Percentiles rank a stretch among this genome's conserved stretches.
phyloP scores from a whole-genome alignment of 37 sponge, comb jelly and placozoan species.

The Tethya wilhelma region DNA sequence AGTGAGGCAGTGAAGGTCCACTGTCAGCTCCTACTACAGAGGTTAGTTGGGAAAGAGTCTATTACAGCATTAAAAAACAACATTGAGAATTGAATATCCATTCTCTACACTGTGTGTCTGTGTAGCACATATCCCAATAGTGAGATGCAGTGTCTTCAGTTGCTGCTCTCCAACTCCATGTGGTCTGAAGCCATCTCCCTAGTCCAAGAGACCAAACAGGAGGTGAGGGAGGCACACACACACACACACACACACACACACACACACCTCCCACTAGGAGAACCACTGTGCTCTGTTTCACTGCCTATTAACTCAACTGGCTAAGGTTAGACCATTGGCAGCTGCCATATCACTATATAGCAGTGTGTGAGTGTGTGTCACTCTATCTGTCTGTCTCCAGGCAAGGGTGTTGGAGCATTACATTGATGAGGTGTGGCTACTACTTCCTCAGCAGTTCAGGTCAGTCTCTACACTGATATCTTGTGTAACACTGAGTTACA shows the following conservation, averaged over 20 bases:
- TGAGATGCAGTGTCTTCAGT: slow-evolving; percentile 30
- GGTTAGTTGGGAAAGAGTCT: slow-evolving; percentile 15
- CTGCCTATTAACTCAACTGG: slow-evolving; percentile 9
- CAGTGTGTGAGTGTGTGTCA: neutral
- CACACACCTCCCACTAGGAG: neutral
- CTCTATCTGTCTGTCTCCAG: slow-evolving; percentile 13
- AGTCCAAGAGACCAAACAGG: slow-evolving; percentile 14
- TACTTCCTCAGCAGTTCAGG: slow-evolving; percentile 53
- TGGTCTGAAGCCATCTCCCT: slow-evolving; percentile 71
- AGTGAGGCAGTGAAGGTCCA: slow-evolving; percentile 40
- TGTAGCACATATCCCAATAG: slow-evolving; percentile 46
- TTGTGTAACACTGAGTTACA: neutral
- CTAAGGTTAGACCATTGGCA: slow-evolving; percentile 9
- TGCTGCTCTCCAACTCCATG: slow-evolving; percentile 48
- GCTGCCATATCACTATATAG: neutral
- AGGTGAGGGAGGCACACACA: neutral
- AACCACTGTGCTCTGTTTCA: slow-evolving; percentile 22
- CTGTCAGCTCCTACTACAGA: slow-evolving; percentile 59
- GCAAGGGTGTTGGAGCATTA: slow-evolving; percentile 32
- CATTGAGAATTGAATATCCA: neutral
- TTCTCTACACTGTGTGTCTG: neutral
- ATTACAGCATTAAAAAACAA: neutral
- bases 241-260: neutral
- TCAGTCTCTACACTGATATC: neutral
- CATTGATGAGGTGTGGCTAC: slow-evolving; percentile 14